These are phyloP conservation scores for Malacoraja senta DNA, from an alignment of 2,797 vertebrate genomes.

Conservation along the genomic window DNA sequence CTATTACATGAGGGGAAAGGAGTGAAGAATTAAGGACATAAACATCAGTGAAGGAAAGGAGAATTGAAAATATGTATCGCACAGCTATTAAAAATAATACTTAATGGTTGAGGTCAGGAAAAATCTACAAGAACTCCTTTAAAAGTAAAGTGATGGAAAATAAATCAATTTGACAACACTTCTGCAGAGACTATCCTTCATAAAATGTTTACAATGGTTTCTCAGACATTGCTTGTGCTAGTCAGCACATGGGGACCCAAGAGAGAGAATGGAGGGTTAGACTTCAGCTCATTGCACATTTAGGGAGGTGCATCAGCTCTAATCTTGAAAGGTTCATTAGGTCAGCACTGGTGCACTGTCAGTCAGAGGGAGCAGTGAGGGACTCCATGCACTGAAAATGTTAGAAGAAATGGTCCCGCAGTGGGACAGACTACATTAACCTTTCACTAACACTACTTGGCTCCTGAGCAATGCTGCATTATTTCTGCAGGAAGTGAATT, in stretches of 20 bases:
- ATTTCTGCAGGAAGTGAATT: not conserved
- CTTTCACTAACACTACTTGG: conserved; percentile 29
- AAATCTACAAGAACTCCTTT: conserved; percentile 43
- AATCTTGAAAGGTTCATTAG: conserved; percentile 43
- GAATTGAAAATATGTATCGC: not conserved
- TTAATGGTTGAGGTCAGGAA: not conserved
- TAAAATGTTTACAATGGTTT: conserved; percentile 41
- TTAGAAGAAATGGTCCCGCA: conserved; percentile 26
- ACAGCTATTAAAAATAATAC: not conserved
- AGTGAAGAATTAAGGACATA: not conserved
- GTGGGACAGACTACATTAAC: conserved; percentile 25
- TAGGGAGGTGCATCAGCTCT: conserved; percentile 40
- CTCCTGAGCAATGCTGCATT: not conserved
- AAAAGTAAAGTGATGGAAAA: conserved; percentile 40
- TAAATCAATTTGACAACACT: conserved; percentile 43
- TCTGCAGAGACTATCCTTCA: conserved; percentile 42
- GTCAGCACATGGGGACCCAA: conserved; percentile 39
- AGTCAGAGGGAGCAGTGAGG: conserved; percentile 43
- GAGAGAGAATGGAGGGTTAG: conserved; percentile 44
- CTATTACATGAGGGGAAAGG: not conserved
- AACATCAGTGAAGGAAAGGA: conserved; percentile 39
- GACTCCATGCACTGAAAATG: conserved; percentile 39
- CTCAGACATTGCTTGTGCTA: conserved; percentile 44
- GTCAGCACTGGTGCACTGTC: conserved; percentile 45
- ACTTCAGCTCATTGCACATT: conserved; percentile 42